Base-by-base conservation (phyloP, 1,140 invertebrate species). In the Megalopta genalis region DNA sequence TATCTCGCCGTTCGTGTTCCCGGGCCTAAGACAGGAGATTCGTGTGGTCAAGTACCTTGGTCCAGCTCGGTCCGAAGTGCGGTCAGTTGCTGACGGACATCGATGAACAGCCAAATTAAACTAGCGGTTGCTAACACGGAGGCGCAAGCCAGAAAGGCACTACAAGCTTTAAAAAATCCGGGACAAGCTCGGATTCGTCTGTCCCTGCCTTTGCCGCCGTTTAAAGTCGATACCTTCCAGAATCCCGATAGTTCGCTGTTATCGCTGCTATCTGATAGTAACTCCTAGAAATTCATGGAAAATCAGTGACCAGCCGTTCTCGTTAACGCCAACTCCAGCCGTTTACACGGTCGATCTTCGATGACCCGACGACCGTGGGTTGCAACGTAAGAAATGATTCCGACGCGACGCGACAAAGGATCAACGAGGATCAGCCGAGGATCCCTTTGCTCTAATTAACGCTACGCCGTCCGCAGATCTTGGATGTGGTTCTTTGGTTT, bases 21-120 rank as follows among this genome's bases (percentile, higher is more conserved):
- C 7, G 4, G 54, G n/a, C 54, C 54, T 6, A 6, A n/a, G 54
- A 57, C 54, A n/a, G n/a, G n/a, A n/a, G 54, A 57, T 57, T n/a
- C 23, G 37, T 42, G 23, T 4, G 32, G 32, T n/a, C 37, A 60
- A 75, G 54, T 90, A 95, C 95, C 95, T 95, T 95, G 94, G 88
- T 96, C 95, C 88, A 96, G 94, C 88, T 96, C 94, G 60, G 92
- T 94, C 80, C 95, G 93, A 9, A 96, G 93, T 10, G 94, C 94
- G 14, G 94, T 94, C 69, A 95, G 94, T 89, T 96, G 95, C 78
- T 95, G 93, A 83, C 95, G 93, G 42, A 95, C 95, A 85, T 96
- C 95, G 49, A 95, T 94, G 87, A 96, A 95, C 6, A 95, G 92
- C 95, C 95, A 96, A 75, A 95, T 93, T 54, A 95, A 94, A 57